Percentiles rank a stretch among this genome's conserved stretches.
Conservation (phyloP, 92 coral and sea anemone species). For the Galaxea fascicularis region DNA sequence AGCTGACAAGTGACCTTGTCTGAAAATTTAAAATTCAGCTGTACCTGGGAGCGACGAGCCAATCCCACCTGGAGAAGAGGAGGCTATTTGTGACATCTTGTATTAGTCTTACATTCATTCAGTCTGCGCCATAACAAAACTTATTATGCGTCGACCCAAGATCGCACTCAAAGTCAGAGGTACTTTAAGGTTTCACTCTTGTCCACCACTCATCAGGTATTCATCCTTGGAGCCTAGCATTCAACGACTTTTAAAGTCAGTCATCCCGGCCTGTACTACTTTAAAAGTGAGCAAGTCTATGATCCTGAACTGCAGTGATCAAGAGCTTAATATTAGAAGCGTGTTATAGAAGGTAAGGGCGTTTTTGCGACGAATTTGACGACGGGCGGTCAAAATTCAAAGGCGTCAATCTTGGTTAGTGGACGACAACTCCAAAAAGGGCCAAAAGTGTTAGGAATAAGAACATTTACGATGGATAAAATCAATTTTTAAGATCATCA, state of each 20-base stretch:
- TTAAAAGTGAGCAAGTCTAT: neutral
- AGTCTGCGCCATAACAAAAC: constrained; percentile 32
- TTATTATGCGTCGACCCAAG: neutral
- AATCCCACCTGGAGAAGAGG: constrained; percentile 31
- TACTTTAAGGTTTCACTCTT: neutral
- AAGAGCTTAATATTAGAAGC: neutral
- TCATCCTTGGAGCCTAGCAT: neutral
- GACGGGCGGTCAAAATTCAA: neutral
- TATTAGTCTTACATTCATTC: neutral
- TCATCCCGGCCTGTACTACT: neutral
- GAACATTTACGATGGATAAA: neutral
- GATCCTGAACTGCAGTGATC: neutral
- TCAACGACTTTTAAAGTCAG: neutral
- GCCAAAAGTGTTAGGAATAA: neutral
- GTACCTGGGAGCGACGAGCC: constrained; percentile 37
- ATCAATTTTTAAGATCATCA: neutral
- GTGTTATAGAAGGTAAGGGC: neutral
- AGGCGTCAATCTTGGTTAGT: neutral
- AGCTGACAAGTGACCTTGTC: neutral
- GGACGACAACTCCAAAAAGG: neutral
- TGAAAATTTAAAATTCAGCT: neutral
- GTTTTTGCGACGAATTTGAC: neutral
- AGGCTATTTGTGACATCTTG: constrained; percentile 37
- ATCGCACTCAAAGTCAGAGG: neutral
- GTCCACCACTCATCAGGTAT: neutral